Conservation (phyloP, 2,797 vertebrate genomes). For the Liasis olivaceus region DNA sequence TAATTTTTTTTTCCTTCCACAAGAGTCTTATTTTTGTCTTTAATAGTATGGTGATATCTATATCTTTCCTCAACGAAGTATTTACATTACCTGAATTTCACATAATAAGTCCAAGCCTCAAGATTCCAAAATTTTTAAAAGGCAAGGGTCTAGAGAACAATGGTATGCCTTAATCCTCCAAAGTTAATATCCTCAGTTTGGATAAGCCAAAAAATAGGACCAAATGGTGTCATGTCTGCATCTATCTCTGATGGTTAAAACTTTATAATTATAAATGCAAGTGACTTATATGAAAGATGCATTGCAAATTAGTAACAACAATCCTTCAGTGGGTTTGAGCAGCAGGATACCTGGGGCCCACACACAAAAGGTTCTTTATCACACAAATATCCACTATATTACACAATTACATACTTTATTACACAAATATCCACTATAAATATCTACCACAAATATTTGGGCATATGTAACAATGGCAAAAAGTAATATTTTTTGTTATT, state of each 20-base stretch:
- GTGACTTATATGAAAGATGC: neutral
- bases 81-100: neutral
- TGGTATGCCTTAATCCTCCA: neutral
- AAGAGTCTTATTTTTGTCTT: neutral
- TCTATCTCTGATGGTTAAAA: neutral
- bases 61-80: neutral
- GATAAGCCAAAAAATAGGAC: neutral
- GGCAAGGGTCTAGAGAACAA: neutral
- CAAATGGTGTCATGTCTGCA: neutral
- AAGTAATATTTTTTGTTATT: neutral
- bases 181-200: neutral
- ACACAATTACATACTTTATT: neutral
- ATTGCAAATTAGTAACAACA: neutral
- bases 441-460: neutral
- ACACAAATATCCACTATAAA: neutral
- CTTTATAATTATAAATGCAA: neutral
- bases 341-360: neutral
- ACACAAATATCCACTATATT: neutral
- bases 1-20: neutral
- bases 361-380: neutral
- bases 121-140: neutral
- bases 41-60: neutral
- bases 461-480: neutral
- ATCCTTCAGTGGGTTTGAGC: neutral
- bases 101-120: neutral